A percentile compares a stretch with the other conserved stretches of the same genome.
Conservation (phyloP, 64 coral and sea anemone genomes). For the Orbicella faveolata region DNA sequence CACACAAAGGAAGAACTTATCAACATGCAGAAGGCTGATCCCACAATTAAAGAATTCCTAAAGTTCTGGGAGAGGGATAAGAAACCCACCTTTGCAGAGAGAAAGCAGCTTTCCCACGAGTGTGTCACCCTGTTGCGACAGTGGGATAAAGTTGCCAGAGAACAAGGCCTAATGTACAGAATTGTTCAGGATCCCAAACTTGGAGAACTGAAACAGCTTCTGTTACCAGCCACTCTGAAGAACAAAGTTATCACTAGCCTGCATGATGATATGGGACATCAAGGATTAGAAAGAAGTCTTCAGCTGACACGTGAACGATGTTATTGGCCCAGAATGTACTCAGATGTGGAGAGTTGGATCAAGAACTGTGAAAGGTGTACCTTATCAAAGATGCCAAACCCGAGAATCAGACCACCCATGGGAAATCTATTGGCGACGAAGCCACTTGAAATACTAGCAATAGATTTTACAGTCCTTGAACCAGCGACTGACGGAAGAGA, state of each 20-base stretch:
- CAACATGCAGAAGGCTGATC: slow-evolving; percentile 29
- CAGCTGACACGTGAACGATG: slow-evolving; percentile 30
- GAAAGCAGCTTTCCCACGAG: background rate
- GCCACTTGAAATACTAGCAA: slow-evolving; percentile 52
- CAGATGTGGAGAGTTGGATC: slow-evolving; percentile 30
- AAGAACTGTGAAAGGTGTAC: slow-evolving; percentile 32
- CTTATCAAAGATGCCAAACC: slow-evolving; percentile 27
- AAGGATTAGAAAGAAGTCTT: slow-evolving; percentile 52
- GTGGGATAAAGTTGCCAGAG: slow-evolving; percentile 19
- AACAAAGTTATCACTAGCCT: slow-evolving; percentile 17
- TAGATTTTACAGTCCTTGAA: slow-evolving; percentile 54
- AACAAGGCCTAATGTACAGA: slow-evolving; percentile 39
- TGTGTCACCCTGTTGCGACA: slow-evolving; percentile 24
- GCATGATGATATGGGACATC: slow-evolving; percentile 42
- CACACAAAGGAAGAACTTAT: slow-evolving; percentile 26
- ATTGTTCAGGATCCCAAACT: slow-evolving; percentile 20
- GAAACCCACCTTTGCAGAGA: background rate
- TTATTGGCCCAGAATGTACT: slow-evolving; percentile 40
- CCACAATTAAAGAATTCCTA: slow-evolving; percentile 13
- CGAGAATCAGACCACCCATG: slow-evolving; percentile 26
- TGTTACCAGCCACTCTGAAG: slow-evolving; percentile 15
- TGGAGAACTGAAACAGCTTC: slow-evolving; percentile 19
- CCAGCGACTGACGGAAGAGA: slow-evolving; percentile 37
- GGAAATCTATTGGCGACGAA: slow-evolving; percentile 25
- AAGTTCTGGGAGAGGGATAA: background rate